Evolutionary conservation across 64 coral and sea anemone genomes (phyloP), one percentile per base, ranked within the genome.

Genomic region (Exaiptasia diaphana): DNA sequence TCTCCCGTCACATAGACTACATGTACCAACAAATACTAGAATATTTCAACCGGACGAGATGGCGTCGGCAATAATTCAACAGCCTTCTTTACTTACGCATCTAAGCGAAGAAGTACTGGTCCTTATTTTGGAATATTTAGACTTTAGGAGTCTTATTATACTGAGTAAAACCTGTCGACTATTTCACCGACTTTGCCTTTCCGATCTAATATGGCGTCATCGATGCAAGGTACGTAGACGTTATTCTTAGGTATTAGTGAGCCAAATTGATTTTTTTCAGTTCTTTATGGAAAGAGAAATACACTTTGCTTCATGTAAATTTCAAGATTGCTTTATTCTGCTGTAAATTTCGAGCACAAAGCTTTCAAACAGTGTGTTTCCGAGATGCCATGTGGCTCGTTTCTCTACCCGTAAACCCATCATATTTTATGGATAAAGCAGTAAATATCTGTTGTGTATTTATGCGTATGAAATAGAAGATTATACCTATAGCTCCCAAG

Each of bases 151-250:
- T 63, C 95, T 99, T 93, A 85, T 99, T 85, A 92, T 73, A 68
- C 55, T 99, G 84, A 92, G 95, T 81, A 99, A 99, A 71, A 93
- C 90, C 79, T 99, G 95, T 72, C 89, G 90, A 31, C 79, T 99
- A 42, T 99, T 99, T 76, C 85, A 99, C 40, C 95, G 95, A 62
- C 95, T 99, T 53, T 99, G 90, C 75, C 95, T 93, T n/a, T 93
- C 95, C 45, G 81, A 99, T 92, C 81, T 99, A 62, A 99, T 99
- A 99, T 99, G 95, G 95, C 95, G 95, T 99, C 95, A 99, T 85
- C 95, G 89, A 35, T 99, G 95, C 77, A 99, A 82, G 90, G 95
- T 99, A 88, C 71, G 94, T 94, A 18, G 33, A 57, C 75, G 49
- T 68, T 86, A 72, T 73, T 74, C 69, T 83, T 82, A 52, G 61